phyloP scores from a whole-genome alignment of 2,113 vertebrate species.

The Hypocryptadius cinnamomeus region DNA sequence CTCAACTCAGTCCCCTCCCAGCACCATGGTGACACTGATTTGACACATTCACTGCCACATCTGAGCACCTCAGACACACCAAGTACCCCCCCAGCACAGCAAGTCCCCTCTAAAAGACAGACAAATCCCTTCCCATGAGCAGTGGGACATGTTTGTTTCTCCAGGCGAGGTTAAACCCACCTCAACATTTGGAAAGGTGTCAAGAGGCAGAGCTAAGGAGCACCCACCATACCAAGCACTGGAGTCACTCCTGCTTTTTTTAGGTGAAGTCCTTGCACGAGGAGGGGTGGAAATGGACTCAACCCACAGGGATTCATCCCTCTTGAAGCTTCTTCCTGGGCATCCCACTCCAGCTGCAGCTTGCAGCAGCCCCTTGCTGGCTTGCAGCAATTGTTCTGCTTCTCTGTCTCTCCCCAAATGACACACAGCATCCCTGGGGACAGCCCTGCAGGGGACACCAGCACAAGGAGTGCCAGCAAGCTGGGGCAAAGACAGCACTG shows the following conservation, averaged over 20 bases:
- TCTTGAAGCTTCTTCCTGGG: not conserved
- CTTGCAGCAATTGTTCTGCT: not conserved
- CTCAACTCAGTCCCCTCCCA: not conserved
- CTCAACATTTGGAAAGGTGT: not conserved
- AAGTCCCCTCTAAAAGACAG: not conserved
- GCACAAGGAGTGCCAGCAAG: not conserved
- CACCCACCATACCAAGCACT: accelerated
- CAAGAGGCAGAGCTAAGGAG: not conserved
- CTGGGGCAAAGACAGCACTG: not conserved
- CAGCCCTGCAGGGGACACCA: not conserved
- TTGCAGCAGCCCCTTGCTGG: not conserved
- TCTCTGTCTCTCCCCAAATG: not conserved
- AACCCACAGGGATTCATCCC: not conserved
- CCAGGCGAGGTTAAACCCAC: not conserved
- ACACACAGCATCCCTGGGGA: not conserved
- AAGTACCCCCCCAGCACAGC: not conserved
- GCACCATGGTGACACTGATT: not conserved
- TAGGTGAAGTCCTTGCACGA: not conserved
- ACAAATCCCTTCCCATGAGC: not conserved
- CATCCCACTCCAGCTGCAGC: not conserved
- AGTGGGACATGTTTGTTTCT: not conserved
- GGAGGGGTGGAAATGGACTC: not conserved
- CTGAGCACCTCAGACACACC: not conserved
- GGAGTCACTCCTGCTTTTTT: not conserved
- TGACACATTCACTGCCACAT: not conserved